phyloP scores from a whole-genome alignment of 2,797 vertebrate species.

The Leptodactylus fallax region DNA sequence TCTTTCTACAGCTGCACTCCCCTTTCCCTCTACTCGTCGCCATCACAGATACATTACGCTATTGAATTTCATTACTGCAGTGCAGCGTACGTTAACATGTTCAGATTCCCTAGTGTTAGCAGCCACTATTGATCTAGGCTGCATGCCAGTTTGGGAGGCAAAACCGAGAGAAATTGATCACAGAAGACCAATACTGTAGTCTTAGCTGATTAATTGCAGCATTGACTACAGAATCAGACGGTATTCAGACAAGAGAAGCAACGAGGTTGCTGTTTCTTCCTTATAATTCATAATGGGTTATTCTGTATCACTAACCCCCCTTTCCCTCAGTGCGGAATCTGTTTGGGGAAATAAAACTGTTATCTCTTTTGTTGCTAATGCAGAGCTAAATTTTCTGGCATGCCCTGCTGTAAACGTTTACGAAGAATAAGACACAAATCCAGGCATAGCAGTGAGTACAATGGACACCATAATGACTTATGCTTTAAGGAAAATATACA shows the following conservation, averaged over 20 bases:
- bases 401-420: not conserved
- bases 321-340: not conserved
- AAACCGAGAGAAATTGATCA: slow-evolving; percentile 1
- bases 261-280: not conserved
- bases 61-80: slow-evolving; percentile 30
- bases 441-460: too few species aligned
- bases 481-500: too few species aligned
- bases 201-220: slow-evolving; percentile 10
- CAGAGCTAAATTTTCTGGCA: not conserved
- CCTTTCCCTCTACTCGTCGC: not conserved
- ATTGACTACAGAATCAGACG: not conserved
- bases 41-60: slow-evolving; percentile 21
- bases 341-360: not conserved
- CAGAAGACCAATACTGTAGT: not conserved
- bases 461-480: too few species aligned
- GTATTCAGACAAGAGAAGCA: not conserved
- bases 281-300: not conserved
- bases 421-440: too few species aligned
- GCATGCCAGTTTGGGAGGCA: not conserved
- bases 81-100: not conserved
- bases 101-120: slow-evolving; percentile 4
- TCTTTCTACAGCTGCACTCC: not conserved
- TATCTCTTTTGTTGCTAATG: not conserved
- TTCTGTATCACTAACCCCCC: not conserved
- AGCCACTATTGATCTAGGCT: not conserved